Percentiles rank a stretch among this genome's conserved stretches.
phyloP scores from a whole-genome alignment of 2,797 vertebrate genomes.

The Anas georgica region DNA sequence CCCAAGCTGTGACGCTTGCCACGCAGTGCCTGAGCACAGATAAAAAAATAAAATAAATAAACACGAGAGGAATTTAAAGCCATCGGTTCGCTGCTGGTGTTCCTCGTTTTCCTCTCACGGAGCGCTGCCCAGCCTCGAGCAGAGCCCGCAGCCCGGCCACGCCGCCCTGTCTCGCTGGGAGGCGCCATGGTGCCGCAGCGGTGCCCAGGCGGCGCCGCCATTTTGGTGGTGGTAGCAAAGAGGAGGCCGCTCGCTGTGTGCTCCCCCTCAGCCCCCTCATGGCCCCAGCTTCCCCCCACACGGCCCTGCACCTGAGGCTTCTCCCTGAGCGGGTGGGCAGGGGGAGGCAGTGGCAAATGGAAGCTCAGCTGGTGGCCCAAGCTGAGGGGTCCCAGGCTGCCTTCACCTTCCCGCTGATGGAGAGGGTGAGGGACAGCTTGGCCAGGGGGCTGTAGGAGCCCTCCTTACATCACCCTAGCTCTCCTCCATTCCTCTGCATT shows the following conservation, averaged over 20 bases:
- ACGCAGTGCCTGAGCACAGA: neutral
- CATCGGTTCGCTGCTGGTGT: accelerated
- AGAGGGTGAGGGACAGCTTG: accelerated
- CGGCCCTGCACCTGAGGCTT: neutral
- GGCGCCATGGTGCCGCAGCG: neutral
- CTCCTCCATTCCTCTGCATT: accelerated
- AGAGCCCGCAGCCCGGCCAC: no score
- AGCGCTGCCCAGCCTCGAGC: neutral
- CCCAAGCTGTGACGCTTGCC: neutral
- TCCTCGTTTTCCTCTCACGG: accelerated
- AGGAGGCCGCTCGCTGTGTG: no score
- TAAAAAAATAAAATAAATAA: no score
- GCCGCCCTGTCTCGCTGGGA: neutral
- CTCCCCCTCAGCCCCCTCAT: accelerated
- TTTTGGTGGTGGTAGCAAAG: neutral
- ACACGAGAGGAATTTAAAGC: no score
- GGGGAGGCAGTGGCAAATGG: neutral
- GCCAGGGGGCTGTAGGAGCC: accelerated
- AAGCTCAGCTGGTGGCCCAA: neutral
- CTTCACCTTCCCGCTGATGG: accelerated
- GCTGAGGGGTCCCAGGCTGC: accelerated
- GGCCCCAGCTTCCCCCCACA: accelerated
- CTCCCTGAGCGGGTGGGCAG: accelerated
- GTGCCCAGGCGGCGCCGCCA: neutral
- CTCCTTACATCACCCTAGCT: accelerated